Evolutionary conservation across 2,797 vertebrate species (phyloP).

Genomic region (Paramormyrops hopkinsi): DNA sequence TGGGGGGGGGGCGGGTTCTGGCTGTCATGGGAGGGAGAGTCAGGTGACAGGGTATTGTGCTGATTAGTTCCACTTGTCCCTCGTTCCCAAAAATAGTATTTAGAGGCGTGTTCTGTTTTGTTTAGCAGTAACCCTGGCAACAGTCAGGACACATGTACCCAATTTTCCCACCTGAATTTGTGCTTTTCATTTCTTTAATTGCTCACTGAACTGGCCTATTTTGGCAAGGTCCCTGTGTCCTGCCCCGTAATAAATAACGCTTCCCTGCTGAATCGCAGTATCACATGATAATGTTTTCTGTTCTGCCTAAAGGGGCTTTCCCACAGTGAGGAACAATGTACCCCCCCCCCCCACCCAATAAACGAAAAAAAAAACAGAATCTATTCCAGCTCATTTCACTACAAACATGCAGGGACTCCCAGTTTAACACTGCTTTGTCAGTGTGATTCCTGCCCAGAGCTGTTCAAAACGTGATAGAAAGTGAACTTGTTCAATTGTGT

Average conservation of each 20-base stretch:
- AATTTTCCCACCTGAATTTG: neutral
- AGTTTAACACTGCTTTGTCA: neutral
- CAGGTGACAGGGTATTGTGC: neutral
- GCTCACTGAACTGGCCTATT: neutral
- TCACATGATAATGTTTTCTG: neutral
- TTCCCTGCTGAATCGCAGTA: neutral
- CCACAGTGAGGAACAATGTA: neutral
- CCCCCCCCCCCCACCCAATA: neutral
- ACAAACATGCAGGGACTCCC: neutral
- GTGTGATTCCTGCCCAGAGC: neutral
- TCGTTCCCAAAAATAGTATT: neutral
- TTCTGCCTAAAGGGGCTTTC: neutral
- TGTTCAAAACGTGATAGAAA: neutral
- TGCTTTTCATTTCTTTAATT: neutral
- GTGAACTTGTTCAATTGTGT: neutral
- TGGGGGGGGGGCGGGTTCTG: neutral
- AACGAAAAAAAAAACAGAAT: neutral
- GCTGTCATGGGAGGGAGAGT: neutral
- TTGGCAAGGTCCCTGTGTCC: neutral
- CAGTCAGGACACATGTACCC: neutral
- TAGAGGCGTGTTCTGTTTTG: neutral
- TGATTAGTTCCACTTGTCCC: slow-evolving; percentile 1
- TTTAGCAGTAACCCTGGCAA: slow-evolving; percentile 1
- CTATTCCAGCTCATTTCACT: neutral
- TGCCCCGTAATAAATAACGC: neutral